phyloP scores from a whole-genome alignment of 2,888 invertebrate species.

The Phoronis australis region DNA sequence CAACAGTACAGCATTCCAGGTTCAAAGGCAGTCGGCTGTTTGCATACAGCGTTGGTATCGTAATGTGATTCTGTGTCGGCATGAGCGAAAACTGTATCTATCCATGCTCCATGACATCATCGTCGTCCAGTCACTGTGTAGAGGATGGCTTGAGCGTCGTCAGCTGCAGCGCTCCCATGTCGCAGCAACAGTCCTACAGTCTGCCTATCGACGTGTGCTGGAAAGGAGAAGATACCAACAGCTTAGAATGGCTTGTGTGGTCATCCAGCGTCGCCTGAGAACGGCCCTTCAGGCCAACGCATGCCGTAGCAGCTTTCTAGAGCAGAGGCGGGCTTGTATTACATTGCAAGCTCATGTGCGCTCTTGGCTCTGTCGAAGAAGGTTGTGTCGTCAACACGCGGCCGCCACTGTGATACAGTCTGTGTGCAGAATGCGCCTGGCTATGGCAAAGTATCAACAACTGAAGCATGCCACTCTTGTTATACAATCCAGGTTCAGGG shows the following conservation, averaged over 20 bases:
- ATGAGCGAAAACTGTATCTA: conserved; percentile 10
- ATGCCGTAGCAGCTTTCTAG: conserved; percentile 2
- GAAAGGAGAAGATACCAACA: no score
- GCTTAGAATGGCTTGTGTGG: no score
- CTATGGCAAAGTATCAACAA: conserved; percentile 4
- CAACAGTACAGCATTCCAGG: no score
- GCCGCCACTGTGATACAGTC: neutral
- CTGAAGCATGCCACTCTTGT: conserved; percentile 18
- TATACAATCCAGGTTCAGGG: conserved; percentile 25
- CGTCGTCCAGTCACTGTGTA: conserved; percentile 15
- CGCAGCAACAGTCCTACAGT: conserved; percentile 18
- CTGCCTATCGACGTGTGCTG: no score
- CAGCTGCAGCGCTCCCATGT: neutral
- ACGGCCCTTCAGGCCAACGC: no score
- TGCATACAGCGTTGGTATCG: conserved; percentile 24
- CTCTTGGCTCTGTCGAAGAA: neutral
- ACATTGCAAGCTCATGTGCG: neutral
- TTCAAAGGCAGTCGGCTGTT: conserved; percentile 17
- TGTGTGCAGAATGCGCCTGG: neutral
- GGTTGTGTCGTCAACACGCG: neutral
- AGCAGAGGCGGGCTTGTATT: conserved; percentile 2
- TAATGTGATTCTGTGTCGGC: conserved; percentile 3
- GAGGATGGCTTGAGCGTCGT: conserved; percentile 7
- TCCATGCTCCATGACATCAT: conserved; percentile 10
- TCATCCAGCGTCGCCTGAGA: no score